Base-by-base conservation (phyloP, 2,888 invertebrate genomes). In the Plusia festucae region DNA sequence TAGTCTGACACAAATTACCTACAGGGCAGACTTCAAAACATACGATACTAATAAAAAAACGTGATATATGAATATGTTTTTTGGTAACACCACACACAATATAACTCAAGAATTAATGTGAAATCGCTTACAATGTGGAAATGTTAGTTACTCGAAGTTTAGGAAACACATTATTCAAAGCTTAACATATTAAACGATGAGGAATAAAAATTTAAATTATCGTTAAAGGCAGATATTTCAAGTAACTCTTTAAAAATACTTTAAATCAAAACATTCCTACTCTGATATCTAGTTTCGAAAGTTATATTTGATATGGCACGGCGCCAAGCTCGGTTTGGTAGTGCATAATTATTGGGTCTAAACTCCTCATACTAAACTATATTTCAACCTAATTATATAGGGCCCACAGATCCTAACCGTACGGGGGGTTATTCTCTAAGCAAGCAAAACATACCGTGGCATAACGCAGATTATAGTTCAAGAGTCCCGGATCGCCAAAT, bases 301-400 rank as follows among this genome's bases (percentile, higher is more conserved):
- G 65, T 70, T 67, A 32, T 55, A 64, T 76, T 59, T 59, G 15
- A 71, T 60, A 69, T 86, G 86, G 86, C 86, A 56, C 16, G 7
- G 20, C 61, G 84, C 86, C 86, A 86, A 18, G 64, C 72, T 83
- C 85, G 82, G 81, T 80, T 77, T 59, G 64, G 69, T 60, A 61
- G 61, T 80, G 82, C 81, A 82, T 82, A 82, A 81, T 83, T 83
- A 82, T 77, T 76, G 69, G 69, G 81, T 79, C 73, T 75, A 73
- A 68, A 75, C 59, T 75, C 46, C 60, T 67, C 66, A 72, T 82
- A 74, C 76, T 73, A 70, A 81, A 80, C 82, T 82, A 82, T 82
- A 82, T 77, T 77, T 70, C 76, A 80, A 81, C 82, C 81, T 82
- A 82, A 83, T 85, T 82, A 83, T 59, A 13, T 20, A 64, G 60